phyloP scores from a whole-genome alignment of 2,797 vertebrate genomes.

The Bovichtus diacanthus region DNA sequence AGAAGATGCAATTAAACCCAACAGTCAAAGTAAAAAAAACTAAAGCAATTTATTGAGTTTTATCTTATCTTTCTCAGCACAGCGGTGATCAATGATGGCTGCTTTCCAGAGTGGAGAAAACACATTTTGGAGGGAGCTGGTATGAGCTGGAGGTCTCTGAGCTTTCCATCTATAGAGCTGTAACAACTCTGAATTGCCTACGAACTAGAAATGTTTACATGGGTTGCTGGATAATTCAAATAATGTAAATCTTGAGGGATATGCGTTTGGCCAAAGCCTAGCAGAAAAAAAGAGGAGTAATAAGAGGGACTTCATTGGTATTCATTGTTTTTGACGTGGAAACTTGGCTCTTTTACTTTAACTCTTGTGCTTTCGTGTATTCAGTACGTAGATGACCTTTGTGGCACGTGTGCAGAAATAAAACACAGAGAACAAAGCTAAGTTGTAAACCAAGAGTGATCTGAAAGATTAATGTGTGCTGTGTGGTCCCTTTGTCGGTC shows the following conservation, averaged over 20 bases:
- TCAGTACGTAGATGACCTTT: conserved; percentile 34
- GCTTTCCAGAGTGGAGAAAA: conserved; percentile 33
- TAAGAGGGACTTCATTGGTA: conserved; percentile 14
- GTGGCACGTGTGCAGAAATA: conserved; percentile 12
- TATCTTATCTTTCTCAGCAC: conserved; percentile 26
- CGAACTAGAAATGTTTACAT: background rate
- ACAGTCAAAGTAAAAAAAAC: conserved; percentile 37
- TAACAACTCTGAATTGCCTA: background rate
- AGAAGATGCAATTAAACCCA: conserved; percentile 35
- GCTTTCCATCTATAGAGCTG: background rate
- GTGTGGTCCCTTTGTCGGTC: background rate
- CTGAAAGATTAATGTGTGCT: conserved; percentile 35
- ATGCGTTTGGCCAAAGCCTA: background rate
- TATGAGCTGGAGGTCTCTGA: conserved; percentile 17
- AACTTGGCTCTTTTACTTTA: conserved; percentile 12
- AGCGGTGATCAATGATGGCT: conserved; percentile 25
- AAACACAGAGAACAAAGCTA: background rate
- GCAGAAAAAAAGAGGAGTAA: background rate
- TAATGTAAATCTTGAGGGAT: background rate
- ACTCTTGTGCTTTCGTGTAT: conserved; percentile 24
- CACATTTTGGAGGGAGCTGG: conserved; percentile 1
- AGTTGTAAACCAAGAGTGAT: conserved; percentile 27
- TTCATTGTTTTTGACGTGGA: conserved; percentile 23
- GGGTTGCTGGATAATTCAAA: background rate
- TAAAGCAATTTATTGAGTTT: conserved; percentile 40